Evolutionary conservation across 2,888 invertebrate species (phyloP), one percentile per base, ranked within the genome.

Genomic region (Torymus tubicola): DNA sequence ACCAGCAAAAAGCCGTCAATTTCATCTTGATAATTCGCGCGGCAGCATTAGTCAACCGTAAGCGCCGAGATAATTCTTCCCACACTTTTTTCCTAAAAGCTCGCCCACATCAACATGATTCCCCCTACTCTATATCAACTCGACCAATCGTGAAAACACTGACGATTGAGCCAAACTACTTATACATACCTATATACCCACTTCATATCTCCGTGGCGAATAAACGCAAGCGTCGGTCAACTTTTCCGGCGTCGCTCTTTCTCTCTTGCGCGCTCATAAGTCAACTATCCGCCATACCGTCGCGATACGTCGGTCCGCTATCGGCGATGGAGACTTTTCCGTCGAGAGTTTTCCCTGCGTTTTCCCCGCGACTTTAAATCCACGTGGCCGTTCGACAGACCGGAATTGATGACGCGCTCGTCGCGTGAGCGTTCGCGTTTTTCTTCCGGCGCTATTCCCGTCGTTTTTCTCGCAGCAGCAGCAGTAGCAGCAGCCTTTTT

Each of bases 361-460:
- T 75, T 80, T 72, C 67, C 11, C 31, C 31, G 53, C 31, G 53
- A 74, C 74, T 71, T 77, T 60, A 81, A 82, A 82, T 79, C 72
- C 69, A 1, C 57, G 8, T 55, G 18, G 68, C 24, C 24, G 57
- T 76, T 83, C 75, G 81, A 80, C 67, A 76, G 69, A 31, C 31
- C 64, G 72, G 65, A 84, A 81, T 80, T 82, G 78, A 82, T 80
- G 75, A 75, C 64, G 76, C 63, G 76, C 63, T 83, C 69, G 71
- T 76, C 70, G 18, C 12, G 70, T 42, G 24, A 24, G 24, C 14
- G 31, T 31, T 31, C 31, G 63, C 70, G 57, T 70, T 72, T 68
- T 77, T 73, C 67, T 68, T 75, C 21, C 31, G 0, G 50, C 63
- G 18, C 50, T 31, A 42, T 60, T 21, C n/a, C 14, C 60, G 21